Conservation (phyloP, 2,797 vertebrate species). For the Coregonus suidteri region DNA sequence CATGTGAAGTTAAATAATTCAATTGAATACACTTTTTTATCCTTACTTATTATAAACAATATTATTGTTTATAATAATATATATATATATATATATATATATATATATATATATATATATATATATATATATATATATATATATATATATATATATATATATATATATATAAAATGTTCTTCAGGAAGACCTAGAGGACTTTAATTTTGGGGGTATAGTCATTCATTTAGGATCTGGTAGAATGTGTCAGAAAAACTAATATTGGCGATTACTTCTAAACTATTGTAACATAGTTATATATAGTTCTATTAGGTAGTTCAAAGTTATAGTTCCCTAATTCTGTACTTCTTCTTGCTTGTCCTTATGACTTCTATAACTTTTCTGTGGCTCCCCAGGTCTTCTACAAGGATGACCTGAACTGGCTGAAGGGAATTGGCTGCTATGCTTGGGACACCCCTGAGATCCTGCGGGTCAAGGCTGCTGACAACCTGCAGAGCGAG, state of each 20-base stretch:
- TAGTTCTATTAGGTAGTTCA: background rate
- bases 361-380: constrained; percentile 7
- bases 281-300: background rate
- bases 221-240: background rate
- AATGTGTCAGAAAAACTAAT: background rate
- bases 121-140: too few species aligned
- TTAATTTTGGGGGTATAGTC: too few species aligned
- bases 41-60: too few species aligned
- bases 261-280: background rate
- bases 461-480: constrained; percentile 91
- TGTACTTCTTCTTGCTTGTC: background rate
- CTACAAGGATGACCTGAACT: constrained; percentile 98
- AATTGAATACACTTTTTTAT: too few species aligned
- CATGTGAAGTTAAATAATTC: too few species aligned
- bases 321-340: background rate
- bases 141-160: too few species aligned
- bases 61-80: too few species aligned
- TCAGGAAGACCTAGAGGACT: too few species aligned
- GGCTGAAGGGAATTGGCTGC: constrained; percentile 95
- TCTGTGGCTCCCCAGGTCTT: constrained; percentile 78
- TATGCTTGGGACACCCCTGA: constrained; percentile 97
- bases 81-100: too few species aligned
- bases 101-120: too few species aligned
- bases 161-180: too few species aligned
- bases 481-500: constrained; percentile 88